Evolutionary conservation across 2,888 invertebrate genomes (phyloP), one percentile per base, ranked within the genome.

Genomic region (Laspeyria flexula): DNA sequence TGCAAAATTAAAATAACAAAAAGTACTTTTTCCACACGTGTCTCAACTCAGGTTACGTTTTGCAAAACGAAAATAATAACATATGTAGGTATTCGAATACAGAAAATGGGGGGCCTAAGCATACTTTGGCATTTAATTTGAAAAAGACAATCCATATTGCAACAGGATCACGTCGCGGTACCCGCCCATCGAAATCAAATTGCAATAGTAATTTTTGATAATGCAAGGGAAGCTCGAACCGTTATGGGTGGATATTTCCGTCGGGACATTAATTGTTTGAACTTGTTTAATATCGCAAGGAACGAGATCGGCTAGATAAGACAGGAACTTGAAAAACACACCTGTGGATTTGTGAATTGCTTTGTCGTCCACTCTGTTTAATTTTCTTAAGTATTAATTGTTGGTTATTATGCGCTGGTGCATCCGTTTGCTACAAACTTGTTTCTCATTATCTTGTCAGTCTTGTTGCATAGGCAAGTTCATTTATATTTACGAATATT

Each of bases 151-250:
- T 85, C 65, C 63, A 60, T 54, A 73, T 53, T 77, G 77, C 75
- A 83, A 84, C 73, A 69, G 76, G 81, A 86, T 86, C 88, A 85
- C 83, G 87, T 85, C 57, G 65, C 71, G 44, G 47, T 47, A 49
- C 68, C 74, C 84, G 85, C 88, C 88, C 83, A 81, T 77, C 72
- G 67, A 81, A 84, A 83, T 82, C 77, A 84, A 81, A 87, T 84
- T 82, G 89, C 88, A 87, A 89, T 87, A 87, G 84, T 85, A 84
- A 85, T 87, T 89, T 89, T 84, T 86, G 85, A 85, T 87, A 87
- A 87, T 85, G 77, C 75, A 86, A 78, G 83, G 86, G 88, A 86
- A 84, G 83, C 78, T 71, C 60, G 71, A 44, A 59, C 75, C 73
- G 79, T 83, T 81, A 88, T 88, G 86, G 88, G 88, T 81, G 86